Base-by-base conservation (phyloP, 30 jellyfish, hydroid and myxozoan species). In the Chironex yamaguchii region DNA sequence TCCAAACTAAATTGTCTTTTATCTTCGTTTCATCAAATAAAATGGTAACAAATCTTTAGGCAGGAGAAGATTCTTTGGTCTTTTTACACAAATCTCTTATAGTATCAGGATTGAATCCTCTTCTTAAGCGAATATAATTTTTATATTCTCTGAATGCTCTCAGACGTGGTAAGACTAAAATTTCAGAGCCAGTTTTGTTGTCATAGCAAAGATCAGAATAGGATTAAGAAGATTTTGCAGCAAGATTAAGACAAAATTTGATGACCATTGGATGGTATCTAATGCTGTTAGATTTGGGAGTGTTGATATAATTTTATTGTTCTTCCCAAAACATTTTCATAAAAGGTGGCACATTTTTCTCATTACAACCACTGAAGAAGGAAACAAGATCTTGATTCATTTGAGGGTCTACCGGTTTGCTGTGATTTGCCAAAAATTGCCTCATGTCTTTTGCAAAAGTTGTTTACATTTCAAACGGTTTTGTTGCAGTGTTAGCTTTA, bases 1-100 rank as follows among this genome's bases (percentile, higher is more conserved):
- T 23, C 9, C 81, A 62, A 31, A 74, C 92, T 30, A 84, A 48
- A 84, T 73, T 54, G 52, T 71, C 92, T 71, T 73, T 50, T 25
- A 84, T 50, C 63, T 85, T 85, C 96, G 76, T 86, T 42, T 86
- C 91, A 76, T 86, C 96, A 22, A 86, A 28, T 21, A 86, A 36
- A 21, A 76, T 35, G 12, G 36, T 67, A 9, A 63, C 74, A 64
- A 24, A 76, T 75, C 68, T 66, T 87, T 87, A 81, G 49, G 36
- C 48, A 30, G 52, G 26, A 24, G 79, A 49, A 62, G 66, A 87
- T 26, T 62, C 30, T 29, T 30, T 0, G 2, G 70, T 64, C 80
- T 74, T 86, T 35, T 75, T 69, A 32, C 23, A 29, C 30, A 86
- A 66, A 30, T 86, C 92, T 20, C 28, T 36, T 29, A 85, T 33